phyloP scores from a whole-genome alignment of 2,113 vertebrate genomes.

The Perccottus glenii region DNA sequence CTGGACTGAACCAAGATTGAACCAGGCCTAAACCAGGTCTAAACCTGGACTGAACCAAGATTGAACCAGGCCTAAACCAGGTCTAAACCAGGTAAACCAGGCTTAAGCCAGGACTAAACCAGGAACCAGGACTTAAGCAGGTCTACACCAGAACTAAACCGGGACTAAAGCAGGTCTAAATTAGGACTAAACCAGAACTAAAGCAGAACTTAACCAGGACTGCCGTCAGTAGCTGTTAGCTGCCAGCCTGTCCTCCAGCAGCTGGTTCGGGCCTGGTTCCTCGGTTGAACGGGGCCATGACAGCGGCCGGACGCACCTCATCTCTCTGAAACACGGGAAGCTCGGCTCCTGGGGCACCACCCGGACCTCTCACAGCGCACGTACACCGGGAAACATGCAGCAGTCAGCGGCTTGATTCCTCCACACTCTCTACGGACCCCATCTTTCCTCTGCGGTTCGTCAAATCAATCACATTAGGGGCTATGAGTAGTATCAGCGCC shows the following conservation, averaged over 20 bases:
- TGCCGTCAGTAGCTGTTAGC: slow-evolving; percentile 14
- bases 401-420: slow-evolving; percentile 60
- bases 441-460: slow-evolving; percentile 59
- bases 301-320: slow-evolving; percentile 55
- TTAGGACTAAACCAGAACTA: not conserved
- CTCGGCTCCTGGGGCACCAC: slow-evolving; percentile 25
- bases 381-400: slow-evolving; percentile 35
- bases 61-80: not conserved
- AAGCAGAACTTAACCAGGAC: not conserved
- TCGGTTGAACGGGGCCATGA: not conserved
- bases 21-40: not conserved
- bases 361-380: slow-evolving; percentile 19
- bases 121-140: not conserved
- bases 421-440: slow-evolving; percentile 37
- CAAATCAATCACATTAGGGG: not conserved
- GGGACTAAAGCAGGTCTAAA: not conserved
- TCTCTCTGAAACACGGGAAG: slow-evolving; percentile 18
- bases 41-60: too few relatives aligned
- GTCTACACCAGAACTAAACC: not conserved
- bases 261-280: not conserved
- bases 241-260: slow-evolving; percentile 14
- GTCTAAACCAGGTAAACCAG: not conserved
- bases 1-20: not conserved
- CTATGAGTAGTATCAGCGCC: not conserved
- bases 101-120: not conserved